A percentile compares a stretch with the other conserved stretches of the same genome.
Conservation (phyloP, 2,888 invertebrate species). For the Cephus pygmeus region DNA sequence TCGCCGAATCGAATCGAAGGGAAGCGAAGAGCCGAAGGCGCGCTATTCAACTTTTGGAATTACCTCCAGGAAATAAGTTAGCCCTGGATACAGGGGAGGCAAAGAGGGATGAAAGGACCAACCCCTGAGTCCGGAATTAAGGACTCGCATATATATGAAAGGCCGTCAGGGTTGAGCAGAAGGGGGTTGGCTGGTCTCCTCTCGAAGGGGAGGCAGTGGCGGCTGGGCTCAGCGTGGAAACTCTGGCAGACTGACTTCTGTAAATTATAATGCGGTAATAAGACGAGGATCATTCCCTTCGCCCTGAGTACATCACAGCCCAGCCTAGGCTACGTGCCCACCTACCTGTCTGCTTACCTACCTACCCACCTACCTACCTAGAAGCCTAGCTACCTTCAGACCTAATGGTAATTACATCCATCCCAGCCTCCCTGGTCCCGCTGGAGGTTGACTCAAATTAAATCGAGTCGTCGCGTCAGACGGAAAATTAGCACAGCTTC, state of each 20-base stretch:
- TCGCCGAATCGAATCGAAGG: neutral
- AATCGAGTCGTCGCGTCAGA: slow-evolving; percentile 28
- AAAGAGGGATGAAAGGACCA: neutral
- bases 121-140: neutral
- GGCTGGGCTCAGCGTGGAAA: slow-evolving; percentile 5
- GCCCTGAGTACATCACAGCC: neutral
- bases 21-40: neutral
- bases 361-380: no score
- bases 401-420: slow-evolving; percentile 30
- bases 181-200: neutral
- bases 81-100: neutral
- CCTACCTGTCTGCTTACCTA: neutral
- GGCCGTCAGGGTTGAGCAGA: neutral
- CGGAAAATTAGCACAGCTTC: slow-evolving; percentile 19
- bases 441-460: slow-evolving; percentile 16
- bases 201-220: neutral
- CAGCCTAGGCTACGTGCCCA: neutral
- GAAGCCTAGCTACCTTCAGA: slow-evolving; percentile 1
- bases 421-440: slow-evolving; percentile 4
- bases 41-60: slow-evolving; percentile 3
- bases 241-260: slow-evolving; percentile 14
- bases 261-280: slow-evolving; percentile 23
- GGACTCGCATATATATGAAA: neutral
- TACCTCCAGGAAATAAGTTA: slow-evolving; percentile 13
- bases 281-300: slow-evolving; percentile 20